Evolutionary conservation across 2,113 vertebrate genomes (phyloP).

Genomic region (Manacus vitellinus): DNA sequence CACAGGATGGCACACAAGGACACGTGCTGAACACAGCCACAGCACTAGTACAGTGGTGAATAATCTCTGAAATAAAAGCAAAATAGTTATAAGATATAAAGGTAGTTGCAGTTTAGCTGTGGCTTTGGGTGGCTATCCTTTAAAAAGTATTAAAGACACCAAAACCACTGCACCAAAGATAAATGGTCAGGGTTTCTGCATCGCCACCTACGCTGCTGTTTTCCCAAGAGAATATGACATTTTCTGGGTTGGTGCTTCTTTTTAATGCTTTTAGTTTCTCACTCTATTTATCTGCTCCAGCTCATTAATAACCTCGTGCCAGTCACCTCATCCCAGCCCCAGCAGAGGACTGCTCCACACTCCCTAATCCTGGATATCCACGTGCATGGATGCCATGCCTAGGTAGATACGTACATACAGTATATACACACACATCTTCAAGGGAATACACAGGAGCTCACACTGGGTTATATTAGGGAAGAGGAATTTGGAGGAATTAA

Average conservation of each 20-base stretch:
- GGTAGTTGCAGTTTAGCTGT: not conserved
- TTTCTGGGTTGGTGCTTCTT: not conserved
- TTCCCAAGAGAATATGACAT: not conserved
- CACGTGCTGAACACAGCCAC: not conserved
- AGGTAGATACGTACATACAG: rapidly evolving
- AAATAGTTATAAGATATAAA: not conserved
- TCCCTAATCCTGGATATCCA: not conserved
- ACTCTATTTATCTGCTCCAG: not conserved
- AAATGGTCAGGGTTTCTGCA: not conserved
- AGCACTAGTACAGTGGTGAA: not conserved
- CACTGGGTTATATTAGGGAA: rapidly evolving
- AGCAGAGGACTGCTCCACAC: rapidly evolving
- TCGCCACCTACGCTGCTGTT: not conserved
- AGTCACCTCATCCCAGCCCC: not conserved
- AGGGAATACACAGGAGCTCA: not conserved
- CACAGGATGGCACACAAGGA: not conserved
- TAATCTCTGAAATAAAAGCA: not conserved
- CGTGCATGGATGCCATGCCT: rapidly evolving
- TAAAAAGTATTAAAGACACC: not conserved
- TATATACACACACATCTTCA: rapidly evolving
- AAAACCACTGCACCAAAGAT: not conserved
- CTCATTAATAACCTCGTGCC: not conserved
- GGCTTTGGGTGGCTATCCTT: not conserved
- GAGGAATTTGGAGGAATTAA: not conserved
- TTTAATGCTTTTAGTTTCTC: not conserved